Evolutionary conservation across 2,888 invertebrate species (phyloP).

Genomic region (Limnephilus lunatus): DNA sequence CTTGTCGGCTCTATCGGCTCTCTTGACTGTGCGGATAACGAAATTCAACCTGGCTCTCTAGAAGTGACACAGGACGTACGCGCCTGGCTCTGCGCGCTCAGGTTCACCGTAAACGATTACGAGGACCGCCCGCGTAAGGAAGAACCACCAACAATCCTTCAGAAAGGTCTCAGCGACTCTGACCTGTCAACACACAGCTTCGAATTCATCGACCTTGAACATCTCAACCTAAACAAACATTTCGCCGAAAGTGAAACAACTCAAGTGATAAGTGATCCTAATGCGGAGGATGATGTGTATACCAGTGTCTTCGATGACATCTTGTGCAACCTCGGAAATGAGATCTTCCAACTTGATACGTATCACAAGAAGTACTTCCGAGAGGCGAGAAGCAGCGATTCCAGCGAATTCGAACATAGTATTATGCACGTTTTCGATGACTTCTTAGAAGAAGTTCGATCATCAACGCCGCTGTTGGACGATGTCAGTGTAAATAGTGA

Average conservation of each 20-base stretch:
- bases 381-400: slow-evolving; percentile 48
- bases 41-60: slow-evolving; percentile 66
- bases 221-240: slow-evolving; percentile 68
- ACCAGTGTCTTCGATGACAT: slow-evolving; percentile 74
- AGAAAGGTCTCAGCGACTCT: slow-evolving; percentile 44
- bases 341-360: slow-evolving; percentile 75
- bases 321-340: slow-evolving; percentile 74
- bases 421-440: slow-evolving; percentile 76
- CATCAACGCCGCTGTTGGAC: slow-evolving; percentile 49
- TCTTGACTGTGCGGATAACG: slow-evolving; percentile 56
- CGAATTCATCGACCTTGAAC: slow-evolving; percentile 60
- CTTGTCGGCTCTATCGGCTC: slow-evolving; percentile 68
- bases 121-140: slow-evolving; percentile 69
- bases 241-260: slow-evolving; percentile 65
- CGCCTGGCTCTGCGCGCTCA: slow-evolving; percentile 72
- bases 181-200: slow-evolving; percentile 47
- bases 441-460: slow-evolving; percentile 70
- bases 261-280: not conserved
- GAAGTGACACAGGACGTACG: slow-evolving; percentile 68
- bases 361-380: slow-evolving; percentile 71
- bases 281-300: slow-evolving; percentile 33
- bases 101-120: slow-evolving; percentile 74
- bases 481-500: slow-evolving; percentile 13
- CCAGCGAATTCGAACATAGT: slow-evolving; percentile 69
- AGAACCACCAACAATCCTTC: not conserved